A percentile compares a stretch with the other conserved stretches of the same genome.
phyloP scores from a whole-genome alignment of 1,140 invertebrate species.

The Calliopsis andreniformis region DNA sequence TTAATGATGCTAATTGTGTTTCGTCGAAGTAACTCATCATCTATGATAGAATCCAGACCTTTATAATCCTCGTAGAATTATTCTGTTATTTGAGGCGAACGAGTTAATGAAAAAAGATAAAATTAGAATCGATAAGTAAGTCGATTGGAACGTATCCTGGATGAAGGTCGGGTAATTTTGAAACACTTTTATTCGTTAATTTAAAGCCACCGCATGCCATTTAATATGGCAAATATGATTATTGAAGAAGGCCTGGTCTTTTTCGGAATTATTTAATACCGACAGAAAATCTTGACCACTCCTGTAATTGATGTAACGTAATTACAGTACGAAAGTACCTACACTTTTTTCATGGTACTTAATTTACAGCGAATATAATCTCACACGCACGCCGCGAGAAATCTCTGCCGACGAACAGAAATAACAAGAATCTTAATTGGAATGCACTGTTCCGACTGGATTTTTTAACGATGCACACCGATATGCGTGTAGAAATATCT shows the following conservation, averaged over 20 bases:
- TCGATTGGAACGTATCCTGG: background rate
- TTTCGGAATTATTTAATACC: background rate
- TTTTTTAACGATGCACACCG: constrained; percentile 16
- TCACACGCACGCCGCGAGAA: background rate
- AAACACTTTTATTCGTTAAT: background rate
- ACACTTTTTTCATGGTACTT: background rate
- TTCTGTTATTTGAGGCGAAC: no score
- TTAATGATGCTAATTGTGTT: no score
- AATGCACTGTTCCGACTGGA: constrained; percentile 9
- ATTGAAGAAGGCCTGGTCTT: no score
- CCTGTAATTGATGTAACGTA: constrained; percentile 2
- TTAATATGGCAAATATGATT: background rate
- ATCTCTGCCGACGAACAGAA: background rate
- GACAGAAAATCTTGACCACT: background rate
- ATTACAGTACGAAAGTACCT: background rate
- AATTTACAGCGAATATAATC: constrained; percentile 1
- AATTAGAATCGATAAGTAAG: background rate
- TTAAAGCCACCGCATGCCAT: background rate
- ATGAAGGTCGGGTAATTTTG: no score
- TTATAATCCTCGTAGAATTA: no score
- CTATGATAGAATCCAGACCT: no score
- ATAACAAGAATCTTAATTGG: constrained; percentile 33
- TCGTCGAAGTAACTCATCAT: no score
- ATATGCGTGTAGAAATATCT: constrained; percentile 18
- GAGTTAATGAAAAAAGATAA: no score